Base-by-base conservation (phyloP, 1,140 invertebrate genomes). In the Drosophila ficusphila region DNA sequence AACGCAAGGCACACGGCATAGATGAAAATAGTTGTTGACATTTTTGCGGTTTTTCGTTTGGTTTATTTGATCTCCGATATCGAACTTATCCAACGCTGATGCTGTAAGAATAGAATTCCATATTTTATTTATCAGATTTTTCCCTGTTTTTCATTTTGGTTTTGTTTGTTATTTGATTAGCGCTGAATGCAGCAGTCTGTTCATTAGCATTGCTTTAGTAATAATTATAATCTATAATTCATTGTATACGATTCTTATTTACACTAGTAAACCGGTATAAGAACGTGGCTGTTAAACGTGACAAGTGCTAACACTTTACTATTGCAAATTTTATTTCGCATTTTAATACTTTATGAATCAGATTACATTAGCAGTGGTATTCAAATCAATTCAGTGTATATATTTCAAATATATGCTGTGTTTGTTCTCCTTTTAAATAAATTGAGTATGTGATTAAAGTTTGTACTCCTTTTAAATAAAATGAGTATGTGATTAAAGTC, bases 1-100 rank as follows among this genome's bases (percentile, higher is more conserved):
- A 89, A 53, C n/a, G 70, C 75, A 27, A 90, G 68, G 70, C 85
- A 75, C 47, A 88, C 67, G 49, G 69, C 61, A 57, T 75, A 83
- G 36, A 69, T 65, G 47, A 83, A 41, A 4, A 25, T 31, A 27
- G 58, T 54, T 27, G 58, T 72, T 38, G 82, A 62, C 82, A 86
- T 86, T 48, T 60, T 58, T 31, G 31, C 38, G 42, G 58, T 34
- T 67, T 21, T 33, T 65, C 7, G 5, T 46, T 44, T 2, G 16
- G 27, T 6, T 21, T 46, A 21, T n/a, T 44, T 25, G 39, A 44
- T 44, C 9, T 27, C 36, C 38, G 14, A 41, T 42, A n/a, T 27
- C 4, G 14, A 25, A 42, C 2, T 53, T 62, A 29, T 54, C 39
- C 27, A 48, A 65, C 36, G 53, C 29, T 34, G 19, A 47, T 33